These are phyloP conservation scores for Palythoa grandis DNA, from an alignment of 92 coral and sea anemone genomes.

Conservation along the genomic window DNA sequence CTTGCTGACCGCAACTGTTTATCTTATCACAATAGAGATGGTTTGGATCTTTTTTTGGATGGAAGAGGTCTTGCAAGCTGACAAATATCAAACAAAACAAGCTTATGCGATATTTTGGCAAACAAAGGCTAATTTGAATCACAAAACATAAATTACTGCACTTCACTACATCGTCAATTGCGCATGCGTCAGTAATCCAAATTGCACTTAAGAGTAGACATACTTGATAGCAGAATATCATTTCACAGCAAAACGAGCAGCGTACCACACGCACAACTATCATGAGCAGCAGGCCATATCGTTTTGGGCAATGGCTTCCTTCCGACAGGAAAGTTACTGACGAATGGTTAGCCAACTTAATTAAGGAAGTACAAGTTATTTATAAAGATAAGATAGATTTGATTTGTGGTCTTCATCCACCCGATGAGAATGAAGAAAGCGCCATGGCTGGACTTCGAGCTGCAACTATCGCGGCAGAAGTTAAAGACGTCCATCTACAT, in stretches of 20 bases:
- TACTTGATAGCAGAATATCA: not conserved
- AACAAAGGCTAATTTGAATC: not conserved
- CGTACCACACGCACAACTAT: conserved; percentile 42
- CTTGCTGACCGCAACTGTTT: no score
- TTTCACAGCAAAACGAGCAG: conserved; percentile 45
- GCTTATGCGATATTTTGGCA: no score
- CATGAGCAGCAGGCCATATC: conserved; percentile 46
- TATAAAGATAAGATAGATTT: conserved; percentile 44
- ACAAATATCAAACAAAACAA: no score
- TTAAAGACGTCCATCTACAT: conserved; percentile 46
- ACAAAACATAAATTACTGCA: not conserved
- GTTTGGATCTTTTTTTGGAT: no score
- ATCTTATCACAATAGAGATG: no score
- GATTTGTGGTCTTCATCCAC: conserved; percentile 50
- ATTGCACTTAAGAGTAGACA: not conserved
- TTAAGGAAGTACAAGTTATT: conserved; percentile 45
- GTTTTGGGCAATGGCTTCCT: conserved; percentile 57
- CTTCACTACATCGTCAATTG: not conserved
- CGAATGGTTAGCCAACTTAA: conserved; percentile 66
- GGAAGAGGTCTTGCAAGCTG: no score
- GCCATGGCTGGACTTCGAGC: conserved; percentile 47
- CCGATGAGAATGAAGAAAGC: conserved; percentile 42
- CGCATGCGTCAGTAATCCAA: not conserved
- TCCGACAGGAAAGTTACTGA: conserved; percentile 27
- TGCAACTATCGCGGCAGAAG: conserved; percentile 2